phyloP scores from a whole-genome alignment of 2,797 vertebrate genomes.

The Pitangus sulphuratus region DNA sequence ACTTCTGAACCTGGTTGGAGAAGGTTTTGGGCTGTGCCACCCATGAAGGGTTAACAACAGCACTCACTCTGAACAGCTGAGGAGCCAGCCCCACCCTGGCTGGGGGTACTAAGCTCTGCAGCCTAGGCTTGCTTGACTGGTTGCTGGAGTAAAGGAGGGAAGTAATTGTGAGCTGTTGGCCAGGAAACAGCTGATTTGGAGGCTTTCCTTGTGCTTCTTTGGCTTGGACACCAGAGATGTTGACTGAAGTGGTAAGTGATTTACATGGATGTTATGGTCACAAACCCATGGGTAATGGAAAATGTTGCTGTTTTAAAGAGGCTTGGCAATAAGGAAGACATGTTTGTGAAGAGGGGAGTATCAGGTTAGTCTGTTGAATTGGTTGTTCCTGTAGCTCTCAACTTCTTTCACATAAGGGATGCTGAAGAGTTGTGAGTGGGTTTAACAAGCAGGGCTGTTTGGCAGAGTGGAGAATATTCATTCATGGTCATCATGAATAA shows the following conservation, averaged over 20 bases:
- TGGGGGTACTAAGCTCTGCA: background rate
- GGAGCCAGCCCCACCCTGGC: background rate
- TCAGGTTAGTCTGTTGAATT: background rate
- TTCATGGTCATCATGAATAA: background rate
- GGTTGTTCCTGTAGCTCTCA: background rate
- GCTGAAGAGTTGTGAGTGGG: background rate
- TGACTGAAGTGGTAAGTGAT: background rate
- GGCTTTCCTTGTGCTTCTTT: background rate
- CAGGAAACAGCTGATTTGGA: background rate
- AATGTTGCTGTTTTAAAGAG: background rate
- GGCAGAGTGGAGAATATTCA: background rate
- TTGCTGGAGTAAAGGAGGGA: background rate
- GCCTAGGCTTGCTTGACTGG: fast-evolving
- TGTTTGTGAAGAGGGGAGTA: background rate
- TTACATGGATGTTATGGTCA: background rate
- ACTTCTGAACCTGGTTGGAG: background rate
- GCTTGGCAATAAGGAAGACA: background rate
- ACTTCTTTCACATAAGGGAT: background rate
- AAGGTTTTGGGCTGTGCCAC: background rate
- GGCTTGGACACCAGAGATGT: background rate
- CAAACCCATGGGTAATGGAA: background rate
- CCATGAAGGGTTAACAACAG: background rate
- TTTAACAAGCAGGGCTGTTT: background rate
- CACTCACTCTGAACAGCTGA: background rate
- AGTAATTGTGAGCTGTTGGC: fast-evolving